Base-by-base conservation (phyloP, 2,113 vertebrate species). In the Toxotes chatareus region DNA sequence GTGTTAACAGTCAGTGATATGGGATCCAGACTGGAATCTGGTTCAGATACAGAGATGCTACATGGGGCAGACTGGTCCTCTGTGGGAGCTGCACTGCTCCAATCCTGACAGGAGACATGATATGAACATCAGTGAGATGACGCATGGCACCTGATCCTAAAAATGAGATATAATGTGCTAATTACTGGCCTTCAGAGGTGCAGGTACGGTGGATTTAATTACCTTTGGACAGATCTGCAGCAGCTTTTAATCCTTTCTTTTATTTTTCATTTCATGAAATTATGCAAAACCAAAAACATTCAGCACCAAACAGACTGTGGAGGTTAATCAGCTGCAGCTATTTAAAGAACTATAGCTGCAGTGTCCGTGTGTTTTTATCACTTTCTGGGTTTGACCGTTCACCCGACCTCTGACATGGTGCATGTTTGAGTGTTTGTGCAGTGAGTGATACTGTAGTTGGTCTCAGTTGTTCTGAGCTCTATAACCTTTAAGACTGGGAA, bases 1-100 rank as follows among this genome's bases (percentile, higher is more conserved):
- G 91, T 84, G 44, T 0, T 71, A 0, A 93, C n/a, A 0, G 72
- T 91, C 36, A 93, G 31, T 0, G 67, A 70, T 3, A 92, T 3
- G 2, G 79, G 76, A 83, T 93, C 88, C 86, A 74, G 64, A 1
- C 46, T 2, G n/a, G 91, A 85, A 1, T 1, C 31, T 0, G 51
- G 42, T 0, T 73, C 79, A 2, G 83, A 80, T 0, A 86, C 44
- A 0, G 67, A 67, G 84, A 91, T 61, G 83, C 34, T 86, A 27
- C 93, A 93, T 0, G 60, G 6, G 14, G 2, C 0, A 0, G 63
- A 27, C 14, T 6, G 61, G 34, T 56, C 27, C 4, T 76, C 73
- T 21, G 91, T 1, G 7, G 74, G 70, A 53, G 84, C 69, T 0
- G 79, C 61, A 0, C n/a, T 7, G 72, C 31, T 67, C 51, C 23